Evolutionary conservation across 2,797 vertebrate genomes (phyloP), one percentile per base, ranked within the genome.

Genomic region (Bovichtus diacanthus): DNA sequence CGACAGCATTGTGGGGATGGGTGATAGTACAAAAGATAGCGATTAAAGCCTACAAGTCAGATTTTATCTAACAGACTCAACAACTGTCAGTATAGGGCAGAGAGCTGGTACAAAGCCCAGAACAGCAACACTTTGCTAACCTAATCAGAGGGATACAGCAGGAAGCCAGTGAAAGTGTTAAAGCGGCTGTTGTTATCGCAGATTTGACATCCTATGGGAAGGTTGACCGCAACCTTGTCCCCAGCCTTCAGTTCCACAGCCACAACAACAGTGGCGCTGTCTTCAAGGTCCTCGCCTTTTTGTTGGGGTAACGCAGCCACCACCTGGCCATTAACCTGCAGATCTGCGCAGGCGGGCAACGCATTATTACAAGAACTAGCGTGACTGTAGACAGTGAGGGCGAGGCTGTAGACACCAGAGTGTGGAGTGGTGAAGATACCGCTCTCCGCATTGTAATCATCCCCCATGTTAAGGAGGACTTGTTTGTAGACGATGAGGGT

Each of bases 151-250:
- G 89, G 21, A 47, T 94, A 94, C 36, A 96, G 91, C 80, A 95
- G 86, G 82, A 94, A 95, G 38, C 91, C 93, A 1, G 86, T 93
- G 82, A 95, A 95, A 1, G 93, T 95, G 85, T 94, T 96, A 61
- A 67, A 93, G 82, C 93, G 93, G 61, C 25, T 90, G n/a, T 7
- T 15, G 69, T 82, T 34, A n/a, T 94, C 93, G 3, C 92, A 94
- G 72, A 96, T 49, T 43, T 25, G 27, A 65, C 90, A 94, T 23
- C 66, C 81, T 0, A 3, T 4, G 1, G 72, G 89, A 56, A 95
- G 78, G 34, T 0, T 19, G 34, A 92, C 93, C 0, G 39, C 50
- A 70, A 96, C 88, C 15, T 3, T 3, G 62, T 94, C 90, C 2
- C 89, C 86, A 0, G 89, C 86, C 3, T 13, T 65, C 72, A 96